Evolutionary conservation across 2,113 vertebrate species (phyloP), one percentile per base, ranked within the genome.

Genomic region (Malurus melanocephalus): DNA sequence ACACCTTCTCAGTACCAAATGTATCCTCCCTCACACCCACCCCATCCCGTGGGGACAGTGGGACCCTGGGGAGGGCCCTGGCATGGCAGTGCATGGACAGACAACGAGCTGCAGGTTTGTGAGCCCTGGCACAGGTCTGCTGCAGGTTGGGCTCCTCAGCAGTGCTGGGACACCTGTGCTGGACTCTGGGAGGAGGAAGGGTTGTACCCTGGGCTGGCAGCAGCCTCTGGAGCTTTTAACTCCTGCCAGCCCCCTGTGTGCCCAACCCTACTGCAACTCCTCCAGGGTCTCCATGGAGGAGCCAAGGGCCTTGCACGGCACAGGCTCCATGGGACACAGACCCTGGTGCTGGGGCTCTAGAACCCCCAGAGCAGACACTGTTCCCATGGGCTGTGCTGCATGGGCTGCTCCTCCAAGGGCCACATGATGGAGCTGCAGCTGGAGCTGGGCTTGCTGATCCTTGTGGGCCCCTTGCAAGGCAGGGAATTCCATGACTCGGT

Each of bases 301-400:
- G 28, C 20, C 56, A 14, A 7, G 52, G 11, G 21, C 23, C 69
- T 66, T 40, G 33, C 7, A 1, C 8, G 51, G 73, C 49, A 24
- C 40, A 21, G 45, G 0, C 9, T 15, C 7, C 0, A 0, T 8
- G 28, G 53, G 67, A 40, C 40, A 66, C 60, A 52, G 17, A 10
- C 3, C n/a, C 28, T 0, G 4, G 27, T 23, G 48, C 61, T 28
- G 14, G 7, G 64, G 40, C 35, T 26, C 20, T 42, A 71, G 13
- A 60, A 11, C 21, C 20, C 28, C 5, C 1, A 7, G 24, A 13
- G 59, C 3, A 2, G 45, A 18, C n/a, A 4, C 27, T 17, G 22
- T 1, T 66, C 45, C 9, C 22, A 4, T 1, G 8, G 27, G 38
- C 61, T 78, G 51, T 48, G 59, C 51, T 74, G 65, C 42, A 18